Conservation (phyloP, 2,888 invertebrate genomes). For the Crocallis elinguaria region DNA sequence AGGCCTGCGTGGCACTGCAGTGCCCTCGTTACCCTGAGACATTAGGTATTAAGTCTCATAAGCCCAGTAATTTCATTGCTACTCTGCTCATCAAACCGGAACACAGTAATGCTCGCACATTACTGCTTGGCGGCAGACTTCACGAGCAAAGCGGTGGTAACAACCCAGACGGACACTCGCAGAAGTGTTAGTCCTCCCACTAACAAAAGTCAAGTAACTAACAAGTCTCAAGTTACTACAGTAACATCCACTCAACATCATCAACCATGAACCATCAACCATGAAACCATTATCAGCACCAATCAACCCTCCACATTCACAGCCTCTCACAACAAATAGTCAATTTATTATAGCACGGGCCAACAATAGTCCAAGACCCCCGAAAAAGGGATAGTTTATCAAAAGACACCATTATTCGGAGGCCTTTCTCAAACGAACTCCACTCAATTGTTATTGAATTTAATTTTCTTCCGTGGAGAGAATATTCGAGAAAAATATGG, state of each 20-base stretch:
- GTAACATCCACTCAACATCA: not conserved
- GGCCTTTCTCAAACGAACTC: constrained; percentile 18
- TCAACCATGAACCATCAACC: not conserved
- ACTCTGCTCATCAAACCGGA: too few relatives aligned
- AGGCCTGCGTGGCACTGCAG: too few relatives aligned
- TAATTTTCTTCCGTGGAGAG: constrained; percentile 29
- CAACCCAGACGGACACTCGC: too few relatives aligned
- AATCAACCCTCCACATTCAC: constrained; percentile 28
- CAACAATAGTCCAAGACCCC: constrained; percentile 24
- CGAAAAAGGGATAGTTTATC: constrained; percentile 17
- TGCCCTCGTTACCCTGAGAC: too few relatives aligned
- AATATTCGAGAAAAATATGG: constrained; percentile 29
- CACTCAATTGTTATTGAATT: constrained; percentile 33
- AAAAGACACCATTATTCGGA: constrained; percentile 19
- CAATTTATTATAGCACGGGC: constrained; percentile 25
- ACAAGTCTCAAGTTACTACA: too few relatives aligned
- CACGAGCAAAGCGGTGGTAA: too few relatives aligned
- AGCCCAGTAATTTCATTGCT: too few relatives aligned
- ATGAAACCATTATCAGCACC: constrained; percentile 21
- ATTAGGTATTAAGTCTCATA: too few relatives aligned
- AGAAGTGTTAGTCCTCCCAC: too few relatives aligned
- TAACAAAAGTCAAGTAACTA: too few relatives aligned
- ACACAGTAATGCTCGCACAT: too few relatives aligned
- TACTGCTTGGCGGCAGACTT: too few relatives aligned
- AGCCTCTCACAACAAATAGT: constrained; percentile 27